Base-by-base conservation (phyloP, 2,113 vertebrate species). In the Sinocyclocheilus maitianheensis region DNA sequence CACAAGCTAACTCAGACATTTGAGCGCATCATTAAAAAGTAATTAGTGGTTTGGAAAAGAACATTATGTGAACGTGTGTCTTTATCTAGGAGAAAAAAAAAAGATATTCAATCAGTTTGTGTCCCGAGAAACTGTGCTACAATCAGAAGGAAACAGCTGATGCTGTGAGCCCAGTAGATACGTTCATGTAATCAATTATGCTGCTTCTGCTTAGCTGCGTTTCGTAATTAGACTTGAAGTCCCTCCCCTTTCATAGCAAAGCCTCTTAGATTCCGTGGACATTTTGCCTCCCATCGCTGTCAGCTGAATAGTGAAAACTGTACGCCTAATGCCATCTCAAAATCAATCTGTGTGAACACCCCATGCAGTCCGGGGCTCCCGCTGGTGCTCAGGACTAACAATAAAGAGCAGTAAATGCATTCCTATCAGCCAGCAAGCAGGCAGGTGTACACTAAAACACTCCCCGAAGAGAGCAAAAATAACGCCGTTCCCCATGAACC, bases 381-480 rank as follows among this genome's bases (percentile, higher is more conserved):
- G 84, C 82, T 80, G 81, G 65, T 86, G 65, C 84, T 87, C 60
- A 74, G 80, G 83, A 84, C 46, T 51, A 85, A 48, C 65, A 85
- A 90, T 85, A 88, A 88, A 84, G 83, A 88, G 63, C 72, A 69
- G 72, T 77, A 80, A 87, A 86, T 81, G 72, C 58, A 86, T 89
- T 88, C 65, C 84, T 82, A 84, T 84, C 86, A 87, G 75, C 74
- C 84, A 86, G 80, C 88, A 87, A 87, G 88, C 79, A 84, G 86
- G 84, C 80, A 74, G 76, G 76, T 85, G 81, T 82, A 85, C 84
- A 51, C 86, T 85, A 80, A 89, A 89, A 87, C 60, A 78, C 88
- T 89, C 88, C 86, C 88, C 13, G 76, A 89, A 85, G 88, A 89
- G 86, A 85, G 84, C 83, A 86, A 83, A 89, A 89, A 89, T 87